These are phyloP conservation scores for Porites divaricata DNA, from an alignment of 92 coral and sea anemone species.

Conservation along the genomic window DNA sequence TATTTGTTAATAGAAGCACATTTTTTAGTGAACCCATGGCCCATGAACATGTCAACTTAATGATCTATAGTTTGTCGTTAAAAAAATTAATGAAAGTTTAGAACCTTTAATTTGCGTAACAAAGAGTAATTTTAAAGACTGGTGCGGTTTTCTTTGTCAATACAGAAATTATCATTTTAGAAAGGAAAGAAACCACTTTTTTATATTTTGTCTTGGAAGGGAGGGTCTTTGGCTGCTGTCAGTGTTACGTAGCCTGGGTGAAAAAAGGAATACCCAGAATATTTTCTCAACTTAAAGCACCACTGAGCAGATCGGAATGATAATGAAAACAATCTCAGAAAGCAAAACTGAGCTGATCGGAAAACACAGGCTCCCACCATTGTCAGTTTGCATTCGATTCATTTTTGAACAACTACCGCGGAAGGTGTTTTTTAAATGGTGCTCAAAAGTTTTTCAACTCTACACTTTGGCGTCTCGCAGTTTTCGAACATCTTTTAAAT, in stretches of 20 bases:
- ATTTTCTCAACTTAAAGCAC: too few relatives aligned
- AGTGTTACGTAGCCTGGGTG: background rate
- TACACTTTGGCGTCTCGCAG: too few relatives aligned
- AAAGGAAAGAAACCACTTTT: background rate
- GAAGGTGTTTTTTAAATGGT: too few relatives aligned
- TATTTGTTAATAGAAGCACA: background rate
- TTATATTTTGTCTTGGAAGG: background rate
- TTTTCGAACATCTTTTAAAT: too few relatives aligned
- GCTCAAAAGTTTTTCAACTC: too few relatives aligned
- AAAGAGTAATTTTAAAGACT: background rate
- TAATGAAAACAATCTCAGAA: too few relatives aligned
- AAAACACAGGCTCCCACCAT: too few relatives aligned
- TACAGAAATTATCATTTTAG: background rate
- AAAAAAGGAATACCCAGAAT: too few relatives aligned
- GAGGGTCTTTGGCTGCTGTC: background rate
- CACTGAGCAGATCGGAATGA: too few relatives aligned
- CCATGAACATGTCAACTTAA: background rate
- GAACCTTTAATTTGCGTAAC: background rate
- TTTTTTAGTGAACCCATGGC: slow-evolving; percentile 2
- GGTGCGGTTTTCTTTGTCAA: background rate
- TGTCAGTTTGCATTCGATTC: too few relatives aligned
- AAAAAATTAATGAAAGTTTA: background rate
- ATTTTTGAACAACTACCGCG: too few relatives aligned
- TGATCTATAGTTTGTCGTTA: background rate
- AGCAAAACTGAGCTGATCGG: too few relatives aligned